Percentiles rank a stretch among this genome's conserved stretches.
phyloP scores from a whole-genome alignment of 2,888 invertebrate genomes.

The Smittia sp. region DNA sequence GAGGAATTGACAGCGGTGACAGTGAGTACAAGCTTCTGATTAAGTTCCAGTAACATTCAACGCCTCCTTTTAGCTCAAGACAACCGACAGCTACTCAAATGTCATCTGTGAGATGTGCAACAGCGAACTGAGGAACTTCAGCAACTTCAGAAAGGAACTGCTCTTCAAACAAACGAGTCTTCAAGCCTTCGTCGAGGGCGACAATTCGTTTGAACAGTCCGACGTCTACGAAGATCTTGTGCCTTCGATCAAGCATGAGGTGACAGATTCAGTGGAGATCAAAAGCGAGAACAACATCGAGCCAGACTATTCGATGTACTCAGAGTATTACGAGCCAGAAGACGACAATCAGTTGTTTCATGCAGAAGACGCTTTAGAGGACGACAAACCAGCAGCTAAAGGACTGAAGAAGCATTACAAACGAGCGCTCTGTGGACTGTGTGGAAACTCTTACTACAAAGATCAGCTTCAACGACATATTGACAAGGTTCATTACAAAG shows the following conservation, averaged over 20 bases:
- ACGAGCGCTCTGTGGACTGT: constrained; percentile 30
- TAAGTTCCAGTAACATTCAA: not conserved
- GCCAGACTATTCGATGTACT: not conserved
- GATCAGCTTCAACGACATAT: constrained; percentile 33
- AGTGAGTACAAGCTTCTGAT: not conserved
- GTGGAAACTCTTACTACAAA: constrained; percentile 29
- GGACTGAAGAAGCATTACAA: constrained; percentile 15
- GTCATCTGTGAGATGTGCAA: constrained; percentile 28
- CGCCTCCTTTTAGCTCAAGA: constrained; percentile 4
- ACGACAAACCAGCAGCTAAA: not conserved
- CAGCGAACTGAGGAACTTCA: constrained; percentile 5
- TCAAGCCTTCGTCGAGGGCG: constrained; percentile 9
- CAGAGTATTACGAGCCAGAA: not conserved
- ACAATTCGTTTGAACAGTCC: not conserved
- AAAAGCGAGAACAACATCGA: not conserved
- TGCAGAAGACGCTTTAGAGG: not conserved
- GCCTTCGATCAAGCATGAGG: not conserved
- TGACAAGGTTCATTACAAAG: constrained; percentile 34
- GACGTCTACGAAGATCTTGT: not conserved
- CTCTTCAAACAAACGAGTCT: constrained; percentile 19
- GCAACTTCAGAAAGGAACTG: not conserved
- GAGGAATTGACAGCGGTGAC: not conserved
- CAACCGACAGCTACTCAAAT: constrained; percentile 14
- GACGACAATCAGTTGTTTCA: not conserved
- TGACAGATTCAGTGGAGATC: not conserved